Conservation (phyloP, 2,797 vertebrate genomes). For the Periparus ater region DNA sequence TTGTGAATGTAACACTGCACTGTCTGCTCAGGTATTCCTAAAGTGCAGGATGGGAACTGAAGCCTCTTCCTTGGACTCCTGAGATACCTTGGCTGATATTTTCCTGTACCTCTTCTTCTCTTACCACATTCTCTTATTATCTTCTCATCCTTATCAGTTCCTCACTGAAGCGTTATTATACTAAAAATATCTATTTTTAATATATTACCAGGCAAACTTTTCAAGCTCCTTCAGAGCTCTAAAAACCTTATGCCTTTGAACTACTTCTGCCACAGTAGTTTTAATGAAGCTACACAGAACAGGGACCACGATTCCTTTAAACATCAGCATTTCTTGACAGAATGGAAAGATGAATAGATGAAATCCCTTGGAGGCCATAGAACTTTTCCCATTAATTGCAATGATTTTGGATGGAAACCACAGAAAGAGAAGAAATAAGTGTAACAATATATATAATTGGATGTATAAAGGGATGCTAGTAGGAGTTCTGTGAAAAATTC, state of each 20-base stretch:
- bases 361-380: not conserved
- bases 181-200: not conserved
- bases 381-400: not conserved
- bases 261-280: not conserved
- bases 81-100: not conserved
- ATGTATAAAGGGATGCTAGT: not conserved
- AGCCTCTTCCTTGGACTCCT: not conserved
- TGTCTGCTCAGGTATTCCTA: not conserved
- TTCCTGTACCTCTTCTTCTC: not conserved
- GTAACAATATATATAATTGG: not conserved
- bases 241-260: slow-evolving; percentile 28
- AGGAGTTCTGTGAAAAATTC: not conserved
- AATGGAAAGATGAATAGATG: not conserved
- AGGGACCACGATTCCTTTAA: slow-evolving; percentile 1
- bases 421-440: not conserved
- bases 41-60: not conserved
- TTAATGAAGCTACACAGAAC: slow-evolving; percentile 12
- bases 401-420: not conserved
- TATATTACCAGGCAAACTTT: not conserved
- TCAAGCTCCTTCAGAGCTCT: not conserved
- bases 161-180: not conserved
- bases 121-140: not conserved
- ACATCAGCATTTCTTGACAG: slow-evolving; percentile 19
- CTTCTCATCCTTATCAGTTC: not conserved
- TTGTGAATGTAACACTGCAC: not conserved